Base-by-base conservation (phyloP, 2,888 invertebrate species). In the Tachina lurida region DNA sequence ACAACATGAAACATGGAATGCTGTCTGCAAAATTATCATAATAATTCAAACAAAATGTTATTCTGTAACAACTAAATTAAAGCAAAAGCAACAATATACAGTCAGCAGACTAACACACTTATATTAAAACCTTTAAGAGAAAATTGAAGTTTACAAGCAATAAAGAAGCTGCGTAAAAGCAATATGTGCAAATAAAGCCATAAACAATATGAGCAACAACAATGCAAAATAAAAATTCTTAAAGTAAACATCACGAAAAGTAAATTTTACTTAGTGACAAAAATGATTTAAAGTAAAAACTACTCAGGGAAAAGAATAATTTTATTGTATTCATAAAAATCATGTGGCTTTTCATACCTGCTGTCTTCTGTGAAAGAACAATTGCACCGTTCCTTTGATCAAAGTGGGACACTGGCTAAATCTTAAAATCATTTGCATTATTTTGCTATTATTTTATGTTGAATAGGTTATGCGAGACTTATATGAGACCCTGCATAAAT, bases 1-100 rank as follows among this genome's bases (percentile, higher is more conserved):
- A 84, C 87, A 88, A 86, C 87, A 87, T 86, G 88, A 88, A 86
- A 84, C 88, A 87, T 87, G 31, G 88, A 89, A 86, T 84, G 84
- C 84, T 85, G 88, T 87, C 87, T 88, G 83, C 81, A 82, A 87
- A 88, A 88, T 88, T 88, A 88, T 87, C 86, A 87, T 87, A 88
- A 88, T 88, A 88, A 88, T 87, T 88, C 87, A 88, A 86, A 86
- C 84, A 87, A 87, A 87, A 84, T 88, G 88, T 78, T 87, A 78
- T 81, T 81, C 70, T 71, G 65, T 49, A 78, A 75, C 70, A 84
- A 81, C 67, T 75, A 82, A 70, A 81, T 75, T 70, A 47, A 78
- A 31, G 54, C 19, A 41, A 17, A 65, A 60, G 17, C 15, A 68
- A 67, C 19, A 22, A 52, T 31, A 19, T 19, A 63, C 5, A 56